Base-by-base conservation (phyloP, 2,888 invertebrate species). In the Athetis lepigone region DNA sequence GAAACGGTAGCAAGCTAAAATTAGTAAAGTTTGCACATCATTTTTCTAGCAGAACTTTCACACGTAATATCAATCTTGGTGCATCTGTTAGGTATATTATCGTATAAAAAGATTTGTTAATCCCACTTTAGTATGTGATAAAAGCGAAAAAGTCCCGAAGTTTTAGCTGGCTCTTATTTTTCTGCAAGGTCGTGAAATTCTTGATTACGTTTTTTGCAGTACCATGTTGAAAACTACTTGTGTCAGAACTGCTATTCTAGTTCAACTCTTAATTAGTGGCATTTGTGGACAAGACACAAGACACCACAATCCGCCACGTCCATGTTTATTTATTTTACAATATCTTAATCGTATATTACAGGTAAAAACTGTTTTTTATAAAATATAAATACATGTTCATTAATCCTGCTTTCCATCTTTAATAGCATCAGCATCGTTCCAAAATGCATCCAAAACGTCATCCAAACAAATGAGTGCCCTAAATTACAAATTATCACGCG, bases 401-500 rank as follows among this genome's bases (percentile, higher is more conserved):
- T n/a, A n/a, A n/a, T n/a, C n/a, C n/a, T n/a, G n/a, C n/a, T n/a
- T n/a, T n/a, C n/a, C n/a, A n/a, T n/a, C n/a, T n/a, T n/a, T n/a
- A n/a, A n/a, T n/a, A n/a, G n/a, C n/a, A 13, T 33, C 33, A 13
- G 4, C 33, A 13, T 13, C 33, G 13, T 33, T 23, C 19, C 49
- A 2, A 1, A 37, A 19, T 65, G 11, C 51, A 16, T 37, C 77
- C 60, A 58, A 75, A 54, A 69, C 46, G 16, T 54, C 33, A 58
- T 50, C 47, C 58, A 52, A n/a, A 76, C 46, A 51, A 66, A 75
- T 61, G 23, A 51, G 21, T 11, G 23, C 40, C 37, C 59, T 76
- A 79, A 66, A 76, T 79, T 69, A 69, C 52, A 57, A 47, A 69
- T 79, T 72, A 77, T 76, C 72, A 27, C 52, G 11, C n/a, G 39